Conservation (phyloP, 2,888 invertebrate species). For the Tetramorium bicarinatum region DNA sequence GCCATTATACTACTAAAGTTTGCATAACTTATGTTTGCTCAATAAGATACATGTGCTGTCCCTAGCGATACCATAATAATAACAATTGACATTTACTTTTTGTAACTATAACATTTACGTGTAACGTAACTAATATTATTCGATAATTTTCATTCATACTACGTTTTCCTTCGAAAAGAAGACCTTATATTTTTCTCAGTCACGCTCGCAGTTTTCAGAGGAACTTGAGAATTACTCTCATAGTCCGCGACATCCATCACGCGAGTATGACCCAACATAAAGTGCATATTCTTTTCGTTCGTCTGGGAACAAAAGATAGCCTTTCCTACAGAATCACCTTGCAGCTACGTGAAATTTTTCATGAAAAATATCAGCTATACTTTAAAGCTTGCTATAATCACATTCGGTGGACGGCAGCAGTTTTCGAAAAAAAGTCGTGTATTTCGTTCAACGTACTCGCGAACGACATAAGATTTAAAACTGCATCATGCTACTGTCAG, state of each 20-base stretch:
- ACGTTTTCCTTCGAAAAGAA: not conserved
- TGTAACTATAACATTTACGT: no score
- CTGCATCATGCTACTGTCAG: conserved; percentile 30
- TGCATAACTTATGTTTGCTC: conserved; percentile 31
- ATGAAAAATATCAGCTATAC: conserved; percentile 30
- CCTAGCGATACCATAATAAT: not conserved
- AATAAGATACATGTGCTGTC: not conserved
- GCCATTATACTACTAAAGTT: conserved; percentile 4
- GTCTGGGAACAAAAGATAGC: conserved; percentile 11
- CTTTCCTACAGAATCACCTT: not conserved
- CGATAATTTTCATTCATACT: not conserved
- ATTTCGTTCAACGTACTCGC: not conserved
- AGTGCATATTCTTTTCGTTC: conserved; percentile 33
- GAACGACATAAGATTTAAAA: conserved; percentile 47
- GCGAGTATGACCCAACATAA: conserved; percentile 12
- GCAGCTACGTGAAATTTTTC: conserved; percentile 17
- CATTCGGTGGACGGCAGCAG: conserved; percentile 36
- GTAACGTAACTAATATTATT: conserved; percentile 4
- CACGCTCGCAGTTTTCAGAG: not conserved
- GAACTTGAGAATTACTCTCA: conserved; percentile 24
- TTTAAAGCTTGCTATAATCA: conserved; percentile 53
- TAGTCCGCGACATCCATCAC: conserved; percentile 25
- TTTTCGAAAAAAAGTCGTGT: conserved; percentile 6
- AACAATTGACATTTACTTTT: not conserved
- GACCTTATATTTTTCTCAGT: not conserved